Conservation (phyloP, 2,888 invertebrate species). For the Caenorhabditis sinica region DNA sequence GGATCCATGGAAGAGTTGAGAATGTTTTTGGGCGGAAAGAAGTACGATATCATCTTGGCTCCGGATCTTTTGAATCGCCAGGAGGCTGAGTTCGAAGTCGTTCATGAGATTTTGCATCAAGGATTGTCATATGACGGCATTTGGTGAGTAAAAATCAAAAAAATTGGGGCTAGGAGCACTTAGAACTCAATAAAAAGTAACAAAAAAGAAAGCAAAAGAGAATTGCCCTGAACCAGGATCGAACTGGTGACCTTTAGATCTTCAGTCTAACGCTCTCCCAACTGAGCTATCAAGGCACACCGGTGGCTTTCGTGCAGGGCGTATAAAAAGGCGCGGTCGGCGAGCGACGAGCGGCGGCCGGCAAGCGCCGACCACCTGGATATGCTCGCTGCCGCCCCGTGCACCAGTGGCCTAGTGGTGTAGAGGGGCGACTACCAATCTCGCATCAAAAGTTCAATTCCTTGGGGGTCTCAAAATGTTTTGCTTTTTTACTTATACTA, state of each 20-base stretch:
- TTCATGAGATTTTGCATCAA: conserved; percentile 77
- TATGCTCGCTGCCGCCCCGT: too few relatives aligned
- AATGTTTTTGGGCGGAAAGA: conserved; percentile 74
- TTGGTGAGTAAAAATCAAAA: conserved; percentile 70
- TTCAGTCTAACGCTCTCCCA: conserved; percentile 84
- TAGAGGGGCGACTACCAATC: too few relatives aligned
- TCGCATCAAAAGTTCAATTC: too few relatives aligned
- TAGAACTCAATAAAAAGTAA: neutral
- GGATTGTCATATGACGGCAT: conserved; percentile 78
- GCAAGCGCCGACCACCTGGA: too few relatives aligned
- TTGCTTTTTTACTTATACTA: neutral
- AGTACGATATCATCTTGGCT: conserved; percentile 81
- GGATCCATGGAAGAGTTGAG: conserved; percentile 72
- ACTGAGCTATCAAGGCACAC: conserved; percentile 76
- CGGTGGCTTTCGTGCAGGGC: too few relatives aligned
- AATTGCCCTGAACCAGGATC: conserved; percentile 82
- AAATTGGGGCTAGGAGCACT: too few relatives aligned
- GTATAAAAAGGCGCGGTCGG: too few relatives aligned
- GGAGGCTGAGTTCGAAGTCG: conserved; percentile 72
- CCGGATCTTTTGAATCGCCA: conserved; percentile 78
- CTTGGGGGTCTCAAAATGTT: too few relatives aligned
- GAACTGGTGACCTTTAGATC: conserved; percentile 84
- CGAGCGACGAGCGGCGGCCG: too few relatives aligned
- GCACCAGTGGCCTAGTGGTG: too few relatives aligned
- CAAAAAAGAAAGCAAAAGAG: conserved; percentile 28